Percentiles rank a stretch among this genome's conserved stretches.
phyloP scores from a whole-genome alignment of 2,797 vertebrate species.

The Sebastes glaucus region DNA sequence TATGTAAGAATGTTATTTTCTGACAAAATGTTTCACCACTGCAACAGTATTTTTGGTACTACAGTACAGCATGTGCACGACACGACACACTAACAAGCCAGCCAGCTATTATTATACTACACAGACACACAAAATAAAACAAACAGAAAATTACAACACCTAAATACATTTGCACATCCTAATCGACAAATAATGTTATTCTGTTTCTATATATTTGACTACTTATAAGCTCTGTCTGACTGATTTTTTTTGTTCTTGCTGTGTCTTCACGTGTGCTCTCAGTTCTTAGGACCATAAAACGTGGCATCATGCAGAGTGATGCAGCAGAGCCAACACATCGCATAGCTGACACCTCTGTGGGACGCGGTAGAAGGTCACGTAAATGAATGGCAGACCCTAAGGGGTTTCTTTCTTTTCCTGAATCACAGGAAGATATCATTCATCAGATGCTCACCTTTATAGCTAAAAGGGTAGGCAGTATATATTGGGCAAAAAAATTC shows the following conservation, averaged over 20 bases:
- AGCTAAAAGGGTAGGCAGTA: not conserved
- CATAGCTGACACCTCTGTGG: conserved; percentile 14
- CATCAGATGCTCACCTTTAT: not conserved
- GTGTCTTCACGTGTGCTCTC: not conserved
- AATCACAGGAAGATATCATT: not conserved
- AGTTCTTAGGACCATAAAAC: not conserved
- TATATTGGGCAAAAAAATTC: not conserved
- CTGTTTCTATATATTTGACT: no score
- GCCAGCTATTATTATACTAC: not conserved
- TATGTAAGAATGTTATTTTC: not conserved
- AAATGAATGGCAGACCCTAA: not conserved
- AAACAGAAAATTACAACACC: not conserved
- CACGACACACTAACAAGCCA: not conserved
- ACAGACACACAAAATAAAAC: not conserved
- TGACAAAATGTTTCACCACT: not conserved
- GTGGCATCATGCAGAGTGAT: not conserved
- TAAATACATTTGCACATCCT: not conserved
- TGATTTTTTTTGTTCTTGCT: not conserved
- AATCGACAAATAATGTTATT: not conserved
- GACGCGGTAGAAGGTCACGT: conserved; percentile 7
- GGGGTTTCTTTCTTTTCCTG: not conserved
- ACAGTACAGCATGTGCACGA: not conserved
- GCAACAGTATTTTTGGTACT: not conserved
- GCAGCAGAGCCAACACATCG: not conserved
- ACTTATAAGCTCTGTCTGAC: not conserved